Evolutionary conservation across 2,888 invertebrate genomes (phyloP).

Genomic region (Hyposoter didymator): DNA sequence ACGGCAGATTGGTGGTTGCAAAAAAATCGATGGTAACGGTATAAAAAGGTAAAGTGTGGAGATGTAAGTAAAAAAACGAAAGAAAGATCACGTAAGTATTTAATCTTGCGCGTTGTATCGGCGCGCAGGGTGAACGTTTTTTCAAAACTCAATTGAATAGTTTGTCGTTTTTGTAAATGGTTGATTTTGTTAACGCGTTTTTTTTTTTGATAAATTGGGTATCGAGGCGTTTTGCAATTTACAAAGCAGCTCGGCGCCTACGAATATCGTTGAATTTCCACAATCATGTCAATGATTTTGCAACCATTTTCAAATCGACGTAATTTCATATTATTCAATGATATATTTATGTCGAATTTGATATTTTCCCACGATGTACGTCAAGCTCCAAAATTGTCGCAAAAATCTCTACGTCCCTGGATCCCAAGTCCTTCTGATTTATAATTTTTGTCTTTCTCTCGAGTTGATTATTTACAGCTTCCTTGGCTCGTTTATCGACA

Average conservation of each 20-base stretch:
- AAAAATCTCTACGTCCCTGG: conserved; percentile 4
- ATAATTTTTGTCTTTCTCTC: conserved; percentile 34
- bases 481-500: conserved; percentile 26
- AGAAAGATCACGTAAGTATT: conserved; percentile 84
- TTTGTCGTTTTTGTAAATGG: conserved; percentile 45
- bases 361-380: conserved; percentile 23
- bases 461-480: conserved; percentile 62
- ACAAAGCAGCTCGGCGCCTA: not conserved
- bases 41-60: conserved; percentile 66
- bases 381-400: conserved; percentile 13
- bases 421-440: not conserved
- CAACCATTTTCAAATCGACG: conserved; percentile 49
- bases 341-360: conserved; percentile 20
- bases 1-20: conserved; percentile 51
- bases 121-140: conserved; percentile 82
- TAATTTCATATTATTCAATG: conserved; percentile 18
- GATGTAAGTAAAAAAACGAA: conserved; percentile 50
- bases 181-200: not conserved
- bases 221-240: not conserved
- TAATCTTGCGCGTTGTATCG: conserved; percentile 86
- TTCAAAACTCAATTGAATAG: conserved; percentile 31
- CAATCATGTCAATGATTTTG: not conserved
- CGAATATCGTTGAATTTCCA: not conserved
- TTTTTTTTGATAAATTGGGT: not conserved
- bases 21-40: conserved; percentile 53